Evolutionary conservation across 2,113 vertebrate genomes (phyloP).

Genomic region (Ammodytes marinus): DNA sequence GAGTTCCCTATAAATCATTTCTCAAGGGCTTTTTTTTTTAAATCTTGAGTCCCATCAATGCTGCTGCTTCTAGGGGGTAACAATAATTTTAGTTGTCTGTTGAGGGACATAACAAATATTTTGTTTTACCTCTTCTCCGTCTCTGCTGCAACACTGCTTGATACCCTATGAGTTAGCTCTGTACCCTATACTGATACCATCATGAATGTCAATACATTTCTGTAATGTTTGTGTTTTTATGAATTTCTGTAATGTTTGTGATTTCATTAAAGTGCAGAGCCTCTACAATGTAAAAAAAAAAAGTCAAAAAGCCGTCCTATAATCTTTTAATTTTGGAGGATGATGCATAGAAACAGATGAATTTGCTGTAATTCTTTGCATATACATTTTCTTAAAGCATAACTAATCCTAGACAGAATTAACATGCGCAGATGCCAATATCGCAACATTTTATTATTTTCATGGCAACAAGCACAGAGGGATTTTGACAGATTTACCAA

Average conservation of each 20-base stretch:
- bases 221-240: neutral
- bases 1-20: neutral
- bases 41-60: too few relatives aligned
- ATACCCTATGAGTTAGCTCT: neutral
- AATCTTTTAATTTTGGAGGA: too few relatives aligned
- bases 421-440: constrained; percentile 10
- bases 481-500: constrained; percentile 62
- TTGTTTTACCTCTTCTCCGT: neutral
- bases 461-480: constrained; percentile 58
- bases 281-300: neutral
- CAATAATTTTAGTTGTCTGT: neutral
- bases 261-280: neutral
- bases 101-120: neutral
- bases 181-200: neutral
- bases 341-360: neutral
- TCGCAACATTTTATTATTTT: constrained; percentile 29
- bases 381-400: neutral
- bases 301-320: neutral
- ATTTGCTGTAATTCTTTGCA: neutral
- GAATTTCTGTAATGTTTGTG: neutral
- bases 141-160: neutral
- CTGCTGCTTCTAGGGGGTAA: neutral
- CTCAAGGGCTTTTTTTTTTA: constrained; percentile 12
- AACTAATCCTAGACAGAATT: neutral
- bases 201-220: neutral